Evolutionary conservation across 2,888 invertebrate genomes (phyloP).

Genomic region (Scelioninae gen. 1): DNA sequence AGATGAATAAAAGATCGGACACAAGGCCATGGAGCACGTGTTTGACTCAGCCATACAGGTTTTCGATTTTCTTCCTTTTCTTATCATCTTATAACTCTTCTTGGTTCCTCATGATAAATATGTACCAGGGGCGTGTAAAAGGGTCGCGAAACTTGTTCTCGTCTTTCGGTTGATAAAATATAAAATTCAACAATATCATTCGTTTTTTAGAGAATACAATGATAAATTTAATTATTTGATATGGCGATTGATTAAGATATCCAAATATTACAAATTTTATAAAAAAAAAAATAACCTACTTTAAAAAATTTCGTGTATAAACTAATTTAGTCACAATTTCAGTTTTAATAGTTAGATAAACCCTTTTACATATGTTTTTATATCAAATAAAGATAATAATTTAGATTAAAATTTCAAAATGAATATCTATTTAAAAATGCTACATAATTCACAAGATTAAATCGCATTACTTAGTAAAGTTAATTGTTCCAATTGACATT

Average conservation of each 20-base stretch:
- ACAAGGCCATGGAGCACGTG: conserved; percentile 63
- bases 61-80: conserved; percentile 54
- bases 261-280: too few relatives aligned
- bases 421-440: too few relatives aligned
- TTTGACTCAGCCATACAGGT: conserved; percentile 53
- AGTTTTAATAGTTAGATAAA: too few relatives aligned
- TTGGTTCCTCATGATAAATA: conserved; percentile 56
- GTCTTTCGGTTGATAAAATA: conserved; percentile 32
- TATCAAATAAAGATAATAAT: too few relatives aligned
- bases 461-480: background rate
- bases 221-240: too few relatives aligned
- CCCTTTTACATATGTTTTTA: too few relatives aligned
- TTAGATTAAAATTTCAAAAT: too few relatives aligned
- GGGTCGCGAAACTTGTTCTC: conserved; percentile 49
- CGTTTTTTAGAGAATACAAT: conserved; percentile 19
- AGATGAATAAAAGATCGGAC: conserved; percentile 54
- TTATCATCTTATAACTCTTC: conserved; percentile 48
- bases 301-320: too few relatives aligned
- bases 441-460: background rate
- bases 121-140: conserved; percentile 37
- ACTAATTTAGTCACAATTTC: too few relatives aligned
- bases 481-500: conserved; percentile 9
- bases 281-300: too few relatives aligned
- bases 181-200: conserved; percentile 37
- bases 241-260: too few relatives aligned